phyloP scores from a whole-genome alignment of 2,797 vertebrate species.

The Enoplosus armatus region DNA sequence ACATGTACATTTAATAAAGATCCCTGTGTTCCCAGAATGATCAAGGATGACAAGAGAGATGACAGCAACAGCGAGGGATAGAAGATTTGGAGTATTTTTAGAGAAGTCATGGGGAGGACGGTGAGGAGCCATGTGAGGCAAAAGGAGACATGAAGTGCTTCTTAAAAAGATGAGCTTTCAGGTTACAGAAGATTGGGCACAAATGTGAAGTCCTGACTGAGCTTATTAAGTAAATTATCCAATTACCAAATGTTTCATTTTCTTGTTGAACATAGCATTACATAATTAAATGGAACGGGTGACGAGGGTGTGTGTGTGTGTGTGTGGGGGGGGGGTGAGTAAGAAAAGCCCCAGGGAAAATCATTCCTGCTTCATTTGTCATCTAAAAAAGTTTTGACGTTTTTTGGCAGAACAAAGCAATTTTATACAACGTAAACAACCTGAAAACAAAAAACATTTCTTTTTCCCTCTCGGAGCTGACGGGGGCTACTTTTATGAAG shows the following conservation, averaged over 20 bases:
- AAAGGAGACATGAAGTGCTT: constrained; percentile 15
- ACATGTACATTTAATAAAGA: constrained; percentile 48
- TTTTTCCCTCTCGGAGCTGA: not conserved
- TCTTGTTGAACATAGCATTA: constrained; percentile 52
- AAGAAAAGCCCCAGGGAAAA: constrained; percentile 52
- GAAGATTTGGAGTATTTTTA: constrained; percentile 44
- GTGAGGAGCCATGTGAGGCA: constrained; percentile 7
- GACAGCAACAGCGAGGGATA: constrained; percentile 19
- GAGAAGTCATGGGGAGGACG: constrained; percentile 21
- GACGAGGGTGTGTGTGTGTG: not conserved
- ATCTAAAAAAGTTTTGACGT: constrained; percentile 46
- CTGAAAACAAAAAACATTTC: constrained; percentile 58
- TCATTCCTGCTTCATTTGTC: constrained; percentile 54
- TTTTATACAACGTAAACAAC: constrained; percentile 67
- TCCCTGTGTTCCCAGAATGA: constrained; percentile 13
- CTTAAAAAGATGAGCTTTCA: constrained; percentile 42
- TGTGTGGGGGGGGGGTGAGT: no score
- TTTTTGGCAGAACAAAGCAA: constrained; percentile 60
- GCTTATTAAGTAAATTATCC: constrained; percentile 61
- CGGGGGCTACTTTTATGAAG: constrained; percentile 43
- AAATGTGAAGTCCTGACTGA: constrained; percentile 40
- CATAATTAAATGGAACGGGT: constrained; percentile 17
- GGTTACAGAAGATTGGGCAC: constrained; percentile 27
- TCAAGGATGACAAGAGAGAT: constrained; percentile 37
- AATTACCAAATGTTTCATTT: constrained; percentile 58